Percentiles rank a stretch among this genome's conserved stretches.
These are phyloP conservation scores for Burhinus oedicnemus DNA, from an alignment of 2,113 vertebrate genomes.

Conservation along the genomic window DNA sequence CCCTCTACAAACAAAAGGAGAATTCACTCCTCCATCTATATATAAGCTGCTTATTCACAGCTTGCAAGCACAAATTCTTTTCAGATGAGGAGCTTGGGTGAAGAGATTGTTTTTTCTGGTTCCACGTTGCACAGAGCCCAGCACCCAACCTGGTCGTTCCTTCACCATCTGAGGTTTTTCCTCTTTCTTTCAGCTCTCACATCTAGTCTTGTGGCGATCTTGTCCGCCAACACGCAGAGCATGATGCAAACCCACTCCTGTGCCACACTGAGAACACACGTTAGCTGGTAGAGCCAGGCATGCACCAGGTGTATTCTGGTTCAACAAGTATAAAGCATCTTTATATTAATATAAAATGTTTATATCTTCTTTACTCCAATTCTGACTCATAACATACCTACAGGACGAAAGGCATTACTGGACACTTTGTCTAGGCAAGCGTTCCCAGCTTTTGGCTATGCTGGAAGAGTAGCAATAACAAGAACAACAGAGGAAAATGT, in stretches of 20 bases:
- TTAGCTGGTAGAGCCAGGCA: accelerated
- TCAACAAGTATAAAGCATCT: background rate
- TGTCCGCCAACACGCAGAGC: background rate
- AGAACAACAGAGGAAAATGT: background rate
- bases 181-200: background rate
- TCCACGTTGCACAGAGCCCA: background rate
- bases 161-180: background rate
- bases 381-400: background rate
- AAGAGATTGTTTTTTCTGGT: background rate
- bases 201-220: background rate
- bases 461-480: background rate
- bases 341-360: background rate
- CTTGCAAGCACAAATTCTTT: constrained; percentile 43
- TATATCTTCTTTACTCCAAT: background rate
- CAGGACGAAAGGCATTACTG: background rate
- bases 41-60: constrained; percentile 62
- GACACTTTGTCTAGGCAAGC: background rate
- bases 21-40: constrained; percentile 58
- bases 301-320: background rate
- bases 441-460: background rate
- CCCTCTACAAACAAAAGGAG: constrained; percentile 43
- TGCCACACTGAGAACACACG: background rate
- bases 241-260: accelerated
- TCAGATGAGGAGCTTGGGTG: background rate
- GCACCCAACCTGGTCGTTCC: background rate